Percentiles rank a stretch among this genome's conserved stretches.
These are phyloP conservation scores for Leucoraja erinaceus DNA, from an alignment of 2,113 vertebrate genomes.

Conservation along the genomic window DNA sequence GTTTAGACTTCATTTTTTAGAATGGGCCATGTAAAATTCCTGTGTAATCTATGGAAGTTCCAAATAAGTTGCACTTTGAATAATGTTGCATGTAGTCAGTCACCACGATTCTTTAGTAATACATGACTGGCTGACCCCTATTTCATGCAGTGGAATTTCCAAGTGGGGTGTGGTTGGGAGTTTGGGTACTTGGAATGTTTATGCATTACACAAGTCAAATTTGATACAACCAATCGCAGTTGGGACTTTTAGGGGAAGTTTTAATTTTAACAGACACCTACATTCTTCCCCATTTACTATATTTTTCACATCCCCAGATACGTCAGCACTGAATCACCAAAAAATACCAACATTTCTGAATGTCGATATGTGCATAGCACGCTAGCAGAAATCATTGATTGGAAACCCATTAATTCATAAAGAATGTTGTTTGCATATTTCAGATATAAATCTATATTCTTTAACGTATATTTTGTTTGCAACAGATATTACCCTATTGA, in stretches of 20 bases:
- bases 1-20: constrained; percentile 59
- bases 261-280: constrained; percentile 59
- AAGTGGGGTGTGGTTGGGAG: constrained; percentile 64
- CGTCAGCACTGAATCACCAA: constrained; percentile 46
- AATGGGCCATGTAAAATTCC: constrained; percentile 70
- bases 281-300: constrained; percentile 54
- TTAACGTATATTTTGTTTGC: neutral
- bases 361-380: neutral
- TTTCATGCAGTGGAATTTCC: constrained; percentile 83
- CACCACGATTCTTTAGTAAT: constrained; percentile 66
- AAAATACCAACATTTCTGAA: constrained; percentile 30
- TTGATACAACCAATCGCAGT: constrained; percentile 54
- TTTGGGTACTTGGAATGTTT: constrained; percentile 65
- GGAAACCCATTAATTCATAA: neutral
- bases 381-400: neutral
- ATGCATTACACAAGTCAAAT: constrained; percentile 70
- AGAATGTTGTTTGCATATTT: neutral
- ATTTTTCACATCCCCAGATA: constrained; percentile 52
- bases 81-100: constrained; percentile 63
- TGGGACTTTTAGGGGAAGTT: constrained; percentile 63
- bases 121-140: constrained; percentile 54
- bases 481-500: neutral
- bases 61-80: constrained; percentile 63
- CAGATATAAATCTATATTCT: neutral
- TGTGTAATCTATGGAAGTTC: constrained; percentile 85